Conservation (phyloP, 2,797 vertebrate species). For the Lagodon rhomboides region DNA sequence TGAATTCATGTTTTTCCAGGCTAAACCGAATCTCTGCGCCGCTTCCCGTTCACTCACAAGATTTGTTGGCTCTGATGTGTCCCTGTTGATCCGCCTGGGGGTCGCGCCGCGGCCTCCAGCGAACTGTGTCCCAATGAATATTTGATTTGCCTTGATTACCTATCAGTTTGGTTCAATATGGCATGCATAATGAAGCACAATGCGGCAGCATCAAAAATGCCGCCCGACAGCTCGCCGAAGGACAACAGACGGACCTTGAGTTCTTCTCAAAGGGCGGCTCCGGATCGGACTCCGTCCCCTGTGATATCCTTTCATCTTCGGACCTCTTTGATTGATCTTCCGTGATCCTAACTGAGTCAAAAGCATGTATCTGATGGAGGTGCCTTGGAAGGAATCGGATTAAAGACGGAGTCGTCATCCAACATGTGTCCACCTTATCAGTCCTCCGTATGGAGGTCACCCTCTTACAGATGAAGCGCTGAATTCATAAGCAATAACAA, state of each 20-base stretch:
- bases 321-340: conserved; percentile 52
- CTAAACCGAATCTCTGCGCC: conserved; percentile 13
- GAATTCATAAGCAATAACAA: neutral
- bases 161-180: conserved; percentile 76
- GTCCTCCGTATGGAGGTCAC: neutral
- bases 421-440: conserved; percentile 9
- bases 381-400: conserved; percentile 45
- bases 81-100: conserved; percentile 31
- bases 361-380: conserved; percentile 43
- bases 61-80: conserved; percentile 50
- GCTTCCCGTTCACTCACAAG: conserved; percentile 8
- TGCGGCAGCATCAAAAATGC: conserved; percentile 40
- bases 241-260: conserved; percentile 15
- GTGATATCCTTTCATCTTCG: conserved; percentile 31
- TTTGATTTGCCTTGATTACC: conserved; percentile 81
- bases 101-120: conserved; percentile 52
- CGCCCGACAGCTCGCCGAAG: conserved; percentile 31
- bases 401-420: conserved; percentile 10
- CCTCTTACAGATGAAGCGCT: neutral
- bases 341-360: conserved; percentile 42
- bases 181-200: conserved; percentile 76
- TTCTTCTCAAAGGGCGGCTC: neutral
- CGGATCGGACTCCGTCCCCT: conserved; percentile 3
- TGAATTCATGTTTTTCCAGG: conserved; percentile 17
- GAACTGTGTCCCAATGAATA: conserved; percentile 78